Evolutionary conservation across 23 tunicate genomes (phyloP).

Genomic region (Botrylloides violaceus): DNA sequence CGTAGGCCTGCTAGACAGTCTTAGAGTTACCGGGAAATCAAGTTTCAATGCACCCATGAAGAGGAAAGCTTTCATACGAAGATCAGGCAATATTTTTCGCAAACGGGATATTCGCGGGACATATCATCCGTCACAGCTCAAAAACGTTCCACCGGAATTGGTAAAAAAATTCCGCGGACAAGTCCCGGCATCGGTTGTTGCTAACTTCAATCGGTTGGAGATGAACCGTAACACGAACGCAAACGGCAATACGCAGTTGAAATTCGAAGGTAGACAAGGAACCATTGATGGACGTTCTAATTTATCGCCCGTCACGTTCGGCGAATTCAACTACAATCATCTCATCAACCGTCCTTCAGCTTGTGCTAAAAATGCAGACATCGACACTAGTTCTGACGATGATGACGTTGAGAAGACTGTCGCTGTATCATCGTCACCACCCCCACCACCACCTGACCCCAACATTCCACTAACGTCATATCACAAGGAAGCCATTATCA

Average conservation of each 20-base stretch:
- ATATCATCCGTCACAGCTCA: too few species aligned
- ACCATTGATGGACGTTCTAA: too few species aligned
- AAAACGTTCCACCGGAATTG: background rate
- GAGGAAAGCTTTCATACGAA: background rate
- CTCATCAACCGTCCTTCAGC: slow-evolving; percentile 5
- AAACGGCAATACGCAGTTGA: background rate
- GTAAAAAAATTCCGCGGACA: background rate
- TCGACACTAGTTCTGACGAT: background rate
- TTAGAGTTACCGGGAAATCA: background rate
- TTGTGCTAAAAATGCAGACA: background rate
- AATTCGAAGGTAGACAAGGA: background rate
- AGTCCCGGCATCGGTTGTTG: background rate
- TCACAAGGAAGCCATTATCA: slow-evolving; percentile 22
- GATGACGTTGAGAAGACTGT: background rate
- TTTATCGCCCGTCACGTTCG: slow-evolving; percentile 14
- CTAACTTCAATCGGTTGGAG: background rate
- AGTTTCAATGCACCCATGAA: background rate
- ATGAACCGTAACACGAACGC: background rate
- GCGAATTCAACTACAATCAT: slow-evolving; percentile 20
- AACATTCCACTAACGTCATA: background rate
- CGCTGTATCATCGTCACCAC: background rate
- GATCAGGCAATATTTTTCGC: too few species aligned
- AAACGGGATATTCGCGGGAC: too few species aligned
- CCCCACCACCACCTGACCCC: slow-evolving; percentile 19
- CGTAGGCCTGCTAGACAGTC: background rate